Evolutionary conservation across 2,888 invertebrate genomes (phyloP).

Genomic region (Cryptocephalus moraei): DNA sequence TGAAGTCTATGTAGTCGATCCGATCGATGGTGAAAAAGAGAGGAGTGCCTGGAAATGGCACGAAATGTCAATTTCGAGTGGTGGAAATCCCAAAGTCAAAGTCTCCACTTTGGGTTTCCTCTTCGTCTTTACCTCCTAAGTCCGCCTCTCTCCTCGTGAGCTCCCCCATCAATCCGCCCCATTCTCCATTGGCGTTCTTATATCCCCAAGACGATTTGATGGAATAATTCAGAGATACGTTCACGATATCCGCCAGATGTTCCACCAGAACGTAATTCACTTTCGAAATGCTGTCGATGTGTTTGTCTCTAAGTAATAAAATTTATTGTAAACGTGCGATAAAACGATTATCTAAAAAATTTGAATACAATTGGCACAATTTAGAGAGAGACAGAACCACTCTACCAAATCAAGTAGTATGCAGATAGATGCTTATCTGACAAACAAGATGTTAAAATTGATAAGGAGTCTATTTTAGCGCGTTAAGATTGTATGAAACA

Average conservation of each 20-base stretch:
- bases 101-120: not conserved
- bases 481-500: too few relatives aligned
- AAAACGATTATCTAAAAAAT: too few relatives aligned
- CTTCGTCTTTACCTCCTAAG: constrained; percentile 43
- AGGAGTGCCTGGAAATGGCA: constrained; percentile 50
- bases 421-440: too few relatives aligned
- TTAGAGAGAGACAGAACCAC: too few relatives aligned
- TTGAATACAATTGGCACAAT: too few relatives aligned
- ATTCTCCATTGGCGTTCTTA: constrained; percentile 40
- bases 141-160: constrained; percentile 48
- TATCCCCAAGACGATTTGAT: constrained; percentile 54
- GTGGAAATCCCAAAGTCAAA: not conserved
- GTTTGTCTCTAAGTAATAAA: constrained; percentile 29
- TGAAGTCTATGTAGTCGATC: constrained; percentile 51
- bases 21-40: constrained; percentile 55
- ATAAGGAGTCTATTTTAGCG: too few relatives aligned
- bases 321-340: too few relatives aligned
- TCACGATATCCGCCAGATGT: constrained; percentile 47
- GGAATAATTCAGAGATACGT: constrained; percentile 44
- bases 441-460: too few relatives aligned
- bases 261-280: constrained; percentile 51
- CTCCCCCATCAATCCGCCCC: constrained; percentile 59
- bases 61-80: not conserved
- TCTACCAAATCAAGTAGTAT: too few relatives aligned
- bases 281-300: constrained; percentile 53